Evolutionary conservation across 2,113 vertebrate species (phyloP).

Genomic region (Ictalurus furcatus): DNA sequence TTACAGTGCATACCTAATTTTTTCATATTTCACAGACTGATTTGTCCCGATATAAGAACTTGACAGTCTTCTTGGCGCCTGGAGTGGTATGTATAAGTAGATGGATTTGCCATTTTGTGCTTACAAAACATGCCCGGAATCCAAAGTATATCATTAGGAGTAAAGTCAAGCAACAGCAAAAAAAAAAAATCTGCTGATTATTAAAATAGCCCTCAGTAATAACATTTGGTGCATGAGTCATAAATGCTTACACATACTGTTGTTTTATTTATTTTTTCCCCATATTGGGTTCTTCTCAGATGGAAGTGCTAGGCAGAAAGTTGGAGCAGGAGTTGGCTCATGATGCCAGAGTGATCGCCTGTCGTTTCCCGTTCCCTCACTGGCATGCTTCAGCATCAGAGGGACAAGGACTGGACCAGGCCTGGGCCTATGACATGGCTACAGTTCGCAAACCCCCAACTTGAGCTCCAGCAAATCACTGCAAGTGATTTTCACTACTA

Average conservation of each 20-base stretch:
- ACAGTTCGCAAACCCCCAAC: slow-evolving; percentile 44
- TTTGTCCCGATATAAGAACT: slow-evolving; percentile 72
- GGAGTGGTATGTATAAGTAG: slow-evolving; percentile 66
- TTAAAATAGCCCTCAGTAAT: not conserved
- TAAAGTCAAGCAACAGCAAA: not conserved
- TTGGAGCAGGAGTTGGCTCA: slow-evolving; percentile 68
- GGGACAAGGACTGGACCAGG: slow-evolving; percentile 67
- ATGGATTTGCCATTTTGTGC: not conserved
- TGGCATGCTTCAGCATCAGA: slow-evolving; percentile 61
- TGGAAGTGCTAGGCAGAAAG: slow-evolving; percentile 70
- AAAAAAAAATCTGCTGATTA: not conserved
- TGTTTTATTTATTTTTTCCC: not conserved
- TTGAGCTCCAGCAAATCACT: not conserved
- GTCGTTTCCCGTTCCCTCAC: slow-evolving; percentile 68
- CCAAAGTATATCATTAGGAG: not conserved
- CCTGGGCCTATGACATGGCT: slow-evolving; percentile 71
- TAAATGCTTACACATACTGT: not conserved
- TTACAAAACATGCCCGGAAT: not conserved
- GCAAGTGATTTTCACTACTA: not conserved
- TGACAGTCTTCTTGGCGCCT: slow-evolving; percentile 74
- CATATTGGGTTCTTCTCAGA: slow-evolving; percentile 57
- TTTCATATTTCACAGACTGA: slow-evolving; percentile 62
- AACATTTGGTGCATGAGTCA: not conserved
- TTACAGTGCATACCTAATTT: not conserved
- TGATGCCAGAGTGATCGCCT: slow-evolving; percentile 65